Evolutionary conservation across 1,140 invertebrate species (phyloP), one percentile per base, ranked within the genome.

Genomic region (Galleria mellonella): DNA sequence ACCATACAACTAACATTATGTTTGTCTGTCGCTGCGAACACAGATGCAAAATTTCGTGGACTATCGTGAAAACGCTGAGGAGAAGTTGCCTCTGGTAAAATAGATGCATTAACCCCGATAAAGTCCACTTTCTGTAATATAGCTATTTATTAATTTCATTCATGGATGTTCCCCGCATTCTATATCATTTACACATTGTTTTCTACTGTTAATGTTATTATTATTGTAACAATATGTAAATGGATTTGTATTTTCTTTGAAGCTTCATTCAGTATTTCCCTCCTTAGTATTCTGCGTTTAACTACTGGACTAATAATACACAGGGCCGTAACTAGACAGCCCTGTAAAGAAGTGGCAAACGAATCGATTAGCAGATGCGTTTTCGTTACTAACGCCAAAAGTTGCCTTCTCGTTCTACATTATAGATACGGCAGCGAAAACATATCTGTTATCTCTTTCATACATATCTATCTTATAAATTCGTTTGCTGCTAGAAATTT

Each of bases 51-150:
- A 91, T 88, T 89, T 93, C 90, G 92, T 92, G 91, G 94, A 95
- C 89, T 94, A 93, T 91, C 94, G 92, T 90, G 92, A 94, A 89
- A 91, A 92, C 81, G 90, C 91, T 76, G 93, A 94, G 90, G 93
- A 94, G 89, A 94, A 94, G 87, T 91, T 93, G 83, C 93, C 93
- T 91, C 90, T 94, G 94, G 94, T 95, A 94, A 91, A 86, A 70
- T 57, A 71, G 64, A 68, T 66, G 67, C 50, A 55, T 64, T 73
- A 79, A 56, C 75, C 73, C 71, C 63, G 59, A 76, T 59, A 55
- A 54, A 79, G 69, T 79, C 79, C 75, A 79, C 66, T 71, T 63
- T 54, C 64, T 61, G 59, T 66, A 61, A 62, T 71, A 64, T 76
- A 76, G 72, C 64, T 70, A 65, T 61, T 43, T 56, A 56, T 53